Evolutionary conservation across 2,888 invertebrate species (phyloP).

Genomic region (Stegophylla sp.): DNA sequence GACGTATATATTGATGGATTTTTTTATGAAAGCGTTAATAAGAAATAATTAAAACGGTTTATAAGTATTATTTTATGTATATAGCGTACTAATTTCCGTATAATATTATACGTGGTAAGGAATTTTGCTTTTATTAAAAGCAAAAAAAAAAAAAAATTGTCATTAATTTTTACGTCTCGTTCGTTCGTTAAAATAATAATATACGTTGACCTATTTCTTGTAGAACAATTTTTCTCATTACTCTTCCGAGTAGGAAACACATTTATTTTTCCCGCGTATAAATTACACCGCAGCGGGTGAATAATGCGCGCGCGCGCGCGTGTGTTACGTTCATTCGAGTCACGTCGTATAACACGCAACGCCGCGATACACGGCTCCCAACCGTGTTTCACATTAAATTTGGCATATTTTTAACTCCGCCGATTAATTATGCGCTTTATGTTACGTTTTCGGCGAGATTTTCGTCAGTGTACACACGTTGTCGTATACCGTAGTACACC

Average conservation of each 20-base stretch:
- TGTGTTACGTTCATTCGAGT: constrained; percentile 5
- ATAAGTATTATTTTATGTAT: neutral
- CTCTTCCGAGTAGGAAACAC: neutral
- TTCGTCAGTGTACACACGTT: too few relatives aligned
- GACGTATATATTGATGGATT: neutral
- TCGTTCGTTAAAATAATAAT: neutral
- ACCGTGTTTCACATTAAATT: neutral
- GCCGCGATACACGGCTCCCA: neutral
- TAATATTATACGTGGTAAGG: neutral
- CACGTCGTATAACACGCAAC: neutral
- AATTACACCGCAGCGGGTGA: neutral
- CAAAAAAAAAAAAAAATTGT: neutral
- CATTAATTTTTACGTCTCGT: neutral
- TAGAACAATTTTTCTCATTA: neutral
- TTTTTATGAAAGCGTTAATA: neutral
- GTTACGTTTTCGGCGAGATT: neutral
- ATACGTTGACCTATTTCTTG: neutral
- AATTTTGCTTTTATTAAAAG: neutral
- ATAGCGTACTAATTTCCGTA: too few relatives aligned
- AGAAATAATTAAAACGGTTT: neutral
- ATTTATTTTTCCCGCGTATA: neutral
- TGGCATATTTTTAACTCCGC: neutral
- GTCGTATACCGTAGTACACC: too few relatives aligned
- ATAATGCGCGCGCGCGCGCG: too few relatives aligned
- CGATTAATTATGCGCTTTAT: neutral